Conservation (phyloP, 2,113 vertebrate genomes). For the Oplegnathus fasciatus region DNA sequence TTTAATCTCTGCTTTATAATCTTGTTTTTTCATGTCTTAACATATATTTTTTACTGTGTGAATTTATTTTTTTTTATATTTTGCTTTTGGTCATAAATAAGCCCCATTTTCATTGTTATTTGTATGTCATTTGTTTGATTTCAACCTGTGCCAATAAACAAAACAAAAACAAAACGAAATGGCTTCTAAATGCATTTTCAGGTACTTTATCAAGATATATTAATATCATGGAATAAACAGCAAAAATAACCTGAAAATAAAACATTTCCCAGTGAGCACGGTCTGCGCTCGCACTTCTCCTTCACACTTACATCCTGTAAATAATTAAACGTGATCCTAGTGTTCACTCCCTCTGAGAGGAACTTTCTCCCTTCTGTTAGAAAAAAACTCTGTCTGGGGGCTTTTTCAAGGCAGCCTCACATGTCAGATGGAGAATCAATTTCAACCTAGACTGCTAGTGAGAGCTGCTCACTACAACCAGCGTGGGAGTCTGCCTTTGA, state of each 20-base stretch:
- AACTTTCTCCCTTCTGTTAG: slow-evolving; percentile 18
- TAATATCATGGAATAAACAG: not conserved
- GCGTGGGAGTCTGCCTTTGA: slow-evolving; percentile 43
- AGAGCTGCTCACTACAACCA: slow-evolving; percentile 33
- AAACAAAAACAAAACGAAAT: not conserved
- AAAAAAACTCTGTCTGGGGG: slow-evolving; percentile 35
- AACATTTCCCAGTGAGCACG: not conserved
- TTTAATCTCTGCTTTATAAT: not conserved
- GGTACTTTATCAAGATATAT: not conserved
- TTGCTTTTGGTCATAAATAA: not conserved
- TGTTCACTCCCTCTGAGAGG: slow-evolving; percentile 30
- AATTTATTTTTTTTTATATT: not conserved
- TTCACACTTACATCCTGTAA: slow-evolving; percentile 30
- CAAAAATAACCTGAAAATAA: not conserved
- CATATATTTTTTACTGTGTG: not conserved
- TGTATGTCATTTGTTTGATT: not conserved
- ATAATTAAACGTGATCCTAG: slow-evolving; percentile 46
- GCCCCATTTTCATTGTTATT: not conserved
- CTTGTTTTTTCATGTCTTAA: not conserved
- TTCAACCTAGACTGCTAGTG: slow-evolving; percentile 13
- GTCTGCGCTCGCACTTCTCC: not conserved
- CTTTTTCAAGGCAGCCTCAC: slow-evolving; percentile 41
- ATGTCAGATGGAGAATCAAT: slow-evolving; percentile 45
- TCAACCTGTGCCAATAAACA: not conserved
- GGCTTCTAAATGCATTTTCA: not conserved